Conservation (phyloP, 1,140 invertebrate genomes). For the Octopus sinensis region DNA sequence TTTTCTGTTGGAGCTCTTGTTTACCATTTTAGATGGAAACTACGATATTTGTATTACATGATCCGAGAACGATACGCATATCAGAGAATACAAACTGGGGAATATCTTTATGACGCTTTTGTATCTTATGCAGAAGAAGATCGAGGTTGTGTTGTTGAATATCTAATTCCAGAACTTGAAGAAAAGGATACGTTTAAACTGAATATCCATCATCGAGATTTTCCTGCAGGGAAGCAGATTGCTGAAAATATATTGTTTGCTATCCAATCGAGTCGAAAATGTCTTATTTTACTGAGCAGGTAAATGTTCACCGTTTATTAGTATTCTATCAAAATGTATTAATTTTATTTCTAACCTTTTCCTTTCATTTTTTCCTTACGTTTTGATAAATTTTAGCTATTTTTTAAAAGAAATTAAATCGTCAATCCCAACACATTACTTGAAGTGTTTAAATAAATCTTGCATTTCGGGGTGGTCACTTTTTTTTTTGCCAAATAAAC, state of each 20-base stretch:
- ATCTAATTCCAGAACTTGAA: conserved; percentile 30
- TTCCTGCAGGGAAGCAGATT: conserved; percentile 53
- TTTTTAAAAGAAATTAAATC: too few species aligned
- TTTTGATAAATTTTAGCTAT: too few species aligned
- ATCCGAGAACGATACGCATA: conserved; percentile 22
- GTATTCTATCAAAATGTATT: too few species aligned
- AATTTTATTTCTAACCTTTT: too few species aligned
- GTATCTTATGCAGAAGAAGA: conserved; percentile 28
- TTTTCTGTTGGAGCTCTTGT: too few species aligned
- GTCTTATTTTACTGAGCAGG: conserved; percentile 64
- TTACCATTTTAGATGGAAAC: conserved; percentile 15
- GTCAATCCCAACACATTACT: too few species aligned
- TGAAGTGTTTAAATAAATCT: too few species aligned
- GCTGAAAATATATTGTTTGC: conserved; percentile 64
- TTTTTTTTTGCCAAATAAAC: too few species aligned
- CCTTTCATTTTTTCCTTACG: too few species aligned
- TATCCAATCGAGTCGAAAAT: conserved; percentile 64
- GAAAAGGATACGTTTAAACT: conserved; percentile 23
- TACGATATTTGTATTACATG: conserved; percentile 38
- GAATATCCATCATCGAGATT: conserved; percentile 42
- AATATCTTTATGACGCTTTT: conserved; percentile 35
- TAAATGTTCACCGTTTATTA: background rate
- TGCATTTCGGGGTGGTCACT: too few species aligned
- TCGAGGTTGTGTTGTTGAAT: background rate
- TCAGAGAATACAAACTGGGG: background rate